Evolutionary conservation across 2,888 invertebrate species (phyloP).

Genomic region (Drosophila kuntzei): DNA sequence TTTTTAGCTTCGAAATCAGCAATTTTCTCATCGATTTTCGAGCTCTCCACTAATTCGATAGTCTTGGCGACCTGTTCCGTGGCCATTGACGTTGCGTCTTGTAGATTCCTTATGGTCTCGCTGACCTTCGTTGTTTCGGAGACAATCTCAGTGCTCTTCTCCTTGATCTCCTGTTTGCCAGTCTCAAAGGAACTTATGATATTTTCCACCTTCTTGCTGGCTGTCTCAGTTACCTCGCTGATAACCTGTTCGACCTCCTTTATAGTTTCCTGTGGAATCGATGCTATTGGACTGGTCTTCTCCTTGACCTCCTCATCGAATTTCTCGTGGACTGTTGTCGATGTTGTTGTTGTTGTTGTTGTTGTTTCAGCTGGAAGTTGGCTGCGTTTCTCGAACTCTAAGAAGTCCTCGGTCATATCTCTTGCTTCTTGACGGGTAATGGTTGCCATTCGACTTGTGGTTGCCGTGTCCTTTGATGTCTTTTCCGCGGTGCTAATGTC

Average conservation of each 20-base stretch:
- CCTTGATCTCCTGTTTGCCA: slow-evolving; percentile 49
- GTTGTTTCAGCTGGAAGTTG: slow-evolving; percentile 66
- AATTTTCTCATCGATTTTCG: slow-evolving; percentile 76
- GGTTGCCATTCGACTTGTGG: slow-evolving; percentile 55
- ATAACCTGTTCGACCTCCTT: slow-evolving; percentile 68
- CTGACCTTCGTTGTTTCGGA: slow-evolving; percentile 67
- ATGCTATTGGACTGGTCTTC: slow-evolving; percentile 57
- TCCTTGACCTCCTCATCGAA: slow-evolving; percentile 77
- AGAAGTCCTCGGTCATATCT: slow-evolving; percentile 82
- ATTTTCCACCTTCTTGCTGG: slow-evolving; percentile 76
- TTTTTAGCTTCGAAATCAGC: slow-evolving; percentile 77
- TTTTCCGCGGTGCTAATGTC: slow-evolving; percentile 70
- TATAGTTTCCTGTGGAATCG: slow-evolving; percentile 61
- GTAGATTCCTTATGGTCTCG: slow-evolving; percentile 69
- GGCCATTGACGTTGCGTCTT: slow-evolving; percentile 46
- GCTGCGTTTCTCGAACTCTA: slow-evolving; percentile 76
- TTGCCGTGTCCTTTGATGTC: slow-evolving; percentile 56
- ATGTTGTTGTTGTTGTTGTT: slow-evolving; percentile 44
- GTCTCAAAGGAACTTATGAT: slow-evolving; percentile 77
- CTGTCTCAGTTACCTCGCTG: slow-evolving; percentile 69
- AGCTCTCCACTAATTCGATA: slow-evolving; percentile 55
- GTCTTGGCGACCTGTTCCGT: slow-evolving; percentile 50
- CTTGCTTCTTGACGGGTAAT: slow-evolving; percentile 78
- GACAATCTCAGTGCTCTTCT: slow-evolving; percentile 27
- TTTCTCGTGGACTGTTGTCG: slow-evolving; percentile 68